Conservation (phyloP, 2,797 vertebrate genomes). For the Enteromius anoplus region DNA sequence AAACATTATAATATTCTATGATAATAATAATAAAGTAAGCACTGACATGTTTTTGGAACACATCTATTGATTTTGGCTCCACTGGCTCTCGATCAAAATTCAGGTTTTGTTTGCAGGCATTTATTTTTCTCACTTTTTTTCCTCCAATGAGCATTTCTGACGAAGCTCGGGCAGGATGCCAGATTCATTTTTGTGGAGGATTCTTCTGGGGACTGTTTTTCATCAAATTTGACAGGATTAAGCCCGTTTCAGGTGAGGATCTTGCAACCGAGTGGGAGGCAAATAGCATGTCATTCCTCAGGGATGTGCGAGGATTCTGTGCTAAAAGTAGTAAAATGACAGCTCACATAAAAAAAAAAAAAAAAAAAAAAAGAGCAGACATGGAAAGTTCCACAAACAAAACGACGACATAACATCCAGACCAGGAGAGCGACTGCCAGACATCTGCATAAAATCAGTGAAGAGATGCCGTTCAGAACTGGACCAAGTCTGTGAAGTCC, state of each 20-base stretch:
- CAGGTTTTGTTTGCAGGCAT: slow-evolving; percentile 3
- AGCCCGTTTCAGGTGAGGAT: slow-evolving; percentile 10
- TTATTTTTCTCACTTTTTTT: slow-evolving; percentile 1
- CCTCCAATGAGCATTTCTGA: slow-evolving; percentile 7
- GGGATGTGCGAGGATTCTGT: slow-evolving; percentile 7
- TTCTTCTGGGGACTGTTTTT: slow-evolving; percentile 22
- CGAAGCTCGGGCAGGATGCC: not conserved
- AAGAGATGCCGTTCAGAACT: slow-evolving; percentile 4
- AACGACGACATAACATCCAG: not conserved
- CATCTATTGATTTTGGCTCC: not conserved
- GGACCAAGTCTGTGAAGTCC: not conserved
- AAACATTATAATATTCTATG: not conserved
- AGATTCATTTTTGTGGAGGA: slow-evolving; percentile 5
- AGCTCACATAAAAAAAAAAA: not conserved
- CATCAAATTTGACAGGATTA: slow-evolving; percentile 35
- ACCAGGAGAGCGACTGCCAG: not conserved
- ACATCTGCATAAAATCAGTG: slow-evolving; percentile 46
- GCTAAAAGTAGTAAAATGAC: slow-evolving; percentile 26
- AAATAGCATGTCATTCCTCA: not conserved
- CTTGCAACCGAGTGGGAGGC: slow-evolving; percentile 27
- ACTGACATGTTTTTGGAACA: not conserved
- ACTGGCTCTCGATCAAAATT: not conserved
- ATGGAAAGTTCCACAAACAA: slow-evolving; percentile 14
- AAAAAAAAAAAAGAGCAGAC: not conserved
- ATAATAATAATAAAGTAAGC: not conserved